These are phyloP conservation scores for Dicrurus megarhynchus DNA, from an alignment of 2,113 vertebrate genomes.

Conservation along the genomic window DNA sequence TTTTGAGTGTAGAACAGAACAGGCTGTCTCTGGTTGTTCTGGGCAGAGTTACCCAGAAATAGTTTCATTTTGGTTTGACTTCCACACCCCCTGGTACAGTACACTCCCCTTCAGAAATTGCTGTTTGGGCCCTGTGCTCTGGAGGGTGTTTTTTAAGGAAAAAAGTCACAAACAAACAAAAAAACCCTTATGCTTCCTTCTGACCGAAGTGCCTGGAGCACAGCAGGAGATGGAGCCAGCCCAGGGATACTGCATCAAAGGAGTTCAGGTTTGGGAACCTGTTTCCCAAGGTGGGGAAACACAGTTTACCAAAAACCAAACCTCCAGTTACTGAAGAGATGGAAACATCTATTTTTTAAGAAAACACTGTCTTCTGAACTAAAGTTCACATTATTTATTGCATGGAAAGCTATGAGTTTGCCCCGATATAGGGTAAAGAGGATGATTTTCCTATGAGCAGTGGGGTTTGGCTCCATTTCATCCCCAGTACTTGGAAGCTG, in stretches of 20 bases:
- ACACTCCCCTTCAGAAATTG: fast-evolving
- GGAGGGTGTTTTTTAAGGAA: neutral
- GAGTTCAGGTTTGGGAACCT: neutral
- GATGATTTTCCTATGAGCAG: neutral
- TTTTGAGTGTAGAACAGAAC: neutral
- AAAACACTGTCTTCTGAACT: neutral
- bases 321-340: neutral
- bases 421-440: neutral
- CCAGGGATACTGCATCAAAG: neutral
- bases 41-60: neutral
- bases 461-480: neutral
- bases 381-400: neutral
- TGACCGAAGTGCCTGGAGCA: neutral
- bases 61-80: neutral
- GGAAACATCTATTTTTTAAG: neutral
- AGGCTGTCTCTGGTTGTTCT: neutral
- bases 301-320: neutral
- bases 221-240: neutral
- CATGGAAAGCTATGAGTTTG: neutral
- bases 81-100: neutral
- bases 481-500: neutral
- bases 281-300: neutral
- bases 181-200: neutral
- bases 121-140: neutral
- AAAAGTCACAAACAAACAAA: neutral